Evolutionary conservation across 2,888 invertebrate species (phyloP), one percentile per base, ranked within the genome.

Genomic region (Rotaria socialis): DNA sequence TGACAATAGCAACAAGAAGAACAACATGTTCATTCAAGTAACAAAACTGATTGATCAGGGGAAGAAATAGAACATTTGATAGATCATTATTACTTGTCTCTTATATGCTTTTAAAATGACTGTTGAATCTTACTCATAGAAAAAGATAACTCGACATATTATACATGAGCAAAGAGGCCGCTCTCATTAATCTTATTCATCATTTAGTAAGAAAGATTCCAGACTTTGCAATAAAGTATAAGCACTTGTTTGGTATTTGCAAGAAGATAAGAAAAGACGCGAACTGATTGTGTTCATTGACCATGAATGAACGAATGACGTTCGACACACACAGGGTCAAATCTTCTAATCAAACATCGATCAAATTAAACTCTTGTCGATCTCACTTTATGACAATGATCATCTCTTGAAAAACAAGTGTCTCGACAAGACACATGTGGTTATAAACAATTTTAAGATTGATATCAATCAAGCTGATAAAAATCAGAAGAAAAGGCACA

Each of bases 131-230:
- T 67, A 11, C 14, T 67, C 35, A 67, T 67, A 67, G 35, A 5
- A 35, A 60, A 27, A 60, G 27, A 27, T 16, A 16, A 67, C 35
- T 35, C 35, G 10, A 35, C 27, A 35, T 35, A 2, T 2, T 27
- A 6, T 67, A 16, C 10, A 67, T 67, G 67, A 67, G 67, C 67
- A 80, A 80, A 80, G 80, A 80, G 43, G 11, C 80, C 80, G 80
- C 80, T 80, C 47, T 80, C 80, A 80, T 80, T 80, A 80, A 80
- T 80, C 80, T 80, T 80, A 47, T 47, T 80, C 80, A 80, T 80
- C 80, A 27, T 67, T 67, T 67, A 67, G 67, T 67, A 67, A 47
- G 80, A 80, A 43, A 80, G 47, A 80, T 80, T 43, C 80, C 80
- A 80, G 80, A 80, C 67, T 67, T 67, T 35, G 67, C 35, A 67